Evolutionary conservation across 2,888 invertebrate species (phyloP), one percentile per base, ranked within the genome.

Genomic region (Xiphydria camelus): DNA sequence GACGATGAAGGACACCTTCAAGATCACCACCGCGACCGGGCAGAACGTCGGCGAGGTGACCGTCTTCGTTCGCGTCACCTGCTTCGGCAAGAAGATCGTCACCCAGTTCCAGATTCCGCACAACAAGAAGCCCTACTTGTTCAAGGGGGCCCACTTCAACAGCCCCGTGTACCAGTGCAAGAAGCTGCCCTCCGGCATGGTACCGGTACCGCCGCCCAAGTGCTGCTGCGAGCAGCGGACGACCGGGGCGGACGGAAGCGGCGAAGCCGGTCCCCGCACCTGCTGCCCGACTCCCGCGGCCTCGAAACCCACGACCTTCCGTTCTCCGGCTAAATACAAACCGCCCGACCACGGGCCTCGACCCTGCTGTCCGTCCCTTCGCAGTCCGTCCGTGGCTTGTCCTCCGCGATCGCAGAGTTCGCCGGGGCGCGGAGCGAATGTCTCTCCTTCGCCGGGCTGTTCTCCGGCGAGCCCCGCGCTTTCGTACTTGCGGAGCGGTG

Each of bases 21-120:
- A 78, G 33, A 77, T 87, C 7, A 64, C 73, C 2, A 80, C 79
- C 21, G 66, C 77, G 1, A 80, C 79, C 26, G 79, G 80, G 0
- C 70, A 73, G 4, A 73, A 77, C 52, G 79, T 82, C 2, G 86
- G 86, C 4, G 79, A 82, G 52, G 79, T 85, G 7, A 69, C 79
- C 0, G 79, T 85, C 62, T 86, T 84, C 69, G 73, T 86, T 32
- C 76, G 86, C 6, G 80, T 84, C 66, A 84, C 85, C 4, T 84
- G 84, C 59, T 85, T 86, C 57, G 86, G 86, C 2, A 82, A 82
- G 59, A 75, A 74, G 55, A 84, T 86, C 18, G 79, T 85, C 7
- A 87, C 86, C 1, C 83, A 82, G 61, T 86, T 86, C 64, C 84
- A 85, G 61, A 78, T 79, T 4, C 70, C 73, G 0, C 61, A 60